Conservation (phyloP, 1,140 invertebrate species). For the Papilio polyxenes region DNA sequence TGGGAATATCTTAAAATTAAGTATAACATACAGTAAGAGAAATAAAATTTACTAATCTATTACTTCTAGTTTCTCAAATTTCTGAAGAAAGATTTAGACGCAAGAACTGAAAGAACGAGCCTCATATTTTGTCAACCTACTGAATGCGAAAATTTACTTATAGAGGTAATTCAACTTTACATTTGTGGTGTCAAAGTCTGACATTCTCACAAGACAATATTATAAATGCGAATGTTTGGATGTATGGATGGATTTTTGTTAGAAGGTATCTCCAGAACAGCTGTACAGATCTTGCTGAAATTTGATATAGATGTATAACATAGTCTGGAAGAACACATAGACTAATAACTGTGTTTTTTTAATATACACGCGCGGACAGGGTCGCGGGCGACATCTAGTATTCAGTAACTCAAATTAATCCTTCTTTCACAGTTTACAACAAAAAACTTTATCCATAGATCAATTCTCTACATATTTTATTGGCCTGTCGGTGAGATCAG, state of each 20-base stretch:
- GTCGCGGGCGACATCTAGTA: no score
- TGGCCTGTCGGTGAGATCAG: conserved; percentile 68
- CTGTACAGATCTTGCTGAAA: not conserved
- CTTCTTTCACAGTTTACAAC: conserved; percentile 64
- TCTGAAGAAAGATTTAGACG: conserved; percentile 63
- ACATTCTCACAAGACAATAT: not conserved
- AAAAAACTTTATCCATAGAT: conserved; percentile 77
- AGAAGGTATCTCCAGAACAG: no score
- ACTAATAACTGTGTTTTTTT: no score
- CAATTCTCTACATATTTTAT: conserved; percentile 79
- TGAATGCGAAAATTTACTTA: conserved; percentile 67
- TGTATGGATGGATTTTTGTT: no score
- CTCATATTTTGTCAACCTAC: conserved; percentile 65
- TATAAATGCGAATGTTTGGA: no score
- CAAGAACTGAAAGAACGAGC: conserved; percentile 65
- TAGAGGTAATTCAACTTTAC: conserved; percentile 55
- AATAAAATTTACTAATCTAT: not conserved
- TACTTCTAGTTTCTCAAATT: conserved; percentile 65
- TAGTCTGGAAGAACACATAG: no score
- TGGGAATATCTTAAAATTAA: no score
- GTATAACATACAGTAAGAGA: no score
- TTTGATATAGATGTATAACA: no score
- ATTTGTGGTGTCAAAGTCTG: not conserved
- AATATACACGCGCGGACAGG: no score
- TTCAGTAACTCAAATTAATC: not conserved